phyloP scores from a whole-genome alignment of 2,113 vertebrate genomes.

The Perca fluviatilis region DNA sequence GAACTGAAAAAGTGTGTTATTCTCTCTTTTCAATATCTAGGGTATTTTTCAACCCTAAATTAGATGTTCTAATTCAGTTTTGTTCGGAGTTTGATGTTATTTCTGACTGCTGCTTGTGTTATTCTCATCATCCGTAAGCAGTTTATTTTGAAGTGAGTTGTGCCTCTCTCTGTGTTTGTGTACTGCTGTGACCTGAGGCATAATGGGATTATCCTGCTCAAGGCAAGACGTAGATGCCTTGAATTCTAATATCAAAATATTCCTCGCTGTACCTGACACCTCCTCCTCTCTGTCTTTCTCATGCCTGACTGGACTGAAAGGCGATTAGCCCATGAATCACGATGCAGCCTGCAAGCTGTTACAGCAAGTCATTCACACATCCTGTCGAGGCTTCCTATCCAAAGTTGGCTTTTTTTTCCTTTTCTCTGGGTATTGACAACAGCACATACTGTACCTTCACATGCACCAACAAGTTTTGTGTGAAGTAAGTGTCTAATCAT shows the following conservation, averaged over 20 bases:
- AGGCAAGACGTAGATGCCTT: slow-evolving; percentile 67
- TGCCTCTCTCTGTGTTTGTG: slow-evolving; percentile 47
- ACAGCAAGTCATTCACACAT: slow-evolving; percentile 65
- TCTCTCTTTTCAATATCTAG: slow-evolving; percentile 66
- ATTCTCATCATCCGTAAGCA: slow-evolving; percentile 69
- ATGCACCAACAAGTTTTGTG: slow-evolving; percentile 13
- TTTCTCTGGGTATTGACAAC: slow-evolving; percentile 19
- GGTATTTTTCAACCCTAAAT: slow-evolving; percentile 60
- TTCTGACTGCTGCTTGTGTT: slow-evolving; percentile 69
- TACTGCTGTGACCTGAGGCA: slow-evolving; percentile 70
- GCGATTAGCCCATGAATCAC: slow-evolving; percentile 67
- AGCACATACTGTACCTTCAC: slow-evolving; percentile 44
- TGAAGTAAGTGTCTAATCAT: slow-evolving; percentile 33
- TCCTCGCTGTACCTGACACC: slow-evolving; percentile 69
- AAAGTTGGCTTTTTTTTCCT: slow-evolving; percentile 3
- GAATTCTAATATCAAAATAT: slow-evolving; percentile 79
- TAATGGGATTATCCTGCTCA: slow-evolving; percentile 80
- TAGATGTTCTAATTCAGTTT: slow-evolving; percentile 75
- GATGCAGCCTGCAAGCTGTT: slow-evolving; percentile 54
- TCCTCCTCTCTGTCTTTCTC: slow-evolving; percentile 63
- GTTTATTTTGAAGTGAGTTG: slow-evolving; percentile 76
- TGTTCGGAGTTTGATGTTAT: slow-evolving; percentile 67
- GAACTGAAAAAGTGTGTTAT: slow-evolving; percentile 67
- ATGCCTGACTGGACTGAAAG: slow-evolving; percentile 64
- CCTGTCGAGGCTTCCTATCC: slow-evolving; percentile 33